A percentile compares a stretch with the other conserved stretches of the same genome.
Conservation (phyloP, 2,797 vertebrate species). For the Lepidocolaptes lacrymiger region DNA sequence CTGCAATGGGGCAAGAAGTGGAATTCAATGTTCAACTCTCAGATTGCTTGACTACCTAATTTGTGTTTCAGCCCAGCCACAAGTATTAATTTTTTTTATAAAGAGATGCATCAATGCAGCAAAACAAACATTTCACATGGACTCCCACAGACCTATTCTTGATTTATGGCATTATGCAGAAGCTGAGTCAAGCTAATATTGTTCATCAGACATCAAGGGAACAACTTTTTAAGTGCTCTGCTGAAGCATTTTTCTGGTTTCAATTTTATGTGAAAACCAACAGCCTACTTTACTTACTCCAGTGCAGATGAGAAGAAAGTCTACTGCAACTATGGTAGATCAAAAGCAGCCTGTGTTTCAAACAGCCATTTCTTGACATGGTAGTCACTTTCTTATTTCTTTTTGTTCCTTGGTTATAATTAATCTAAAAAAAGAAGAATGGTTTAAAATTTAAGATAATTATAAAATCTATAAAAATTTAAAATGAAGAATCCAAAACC, state of each 20-base stretch:
- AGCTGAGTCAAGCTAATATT: slow-evolving; percentile 2
- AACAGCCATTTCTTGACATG: neutral
- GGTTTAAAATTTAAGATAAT: slow-evolving; percentile 16
- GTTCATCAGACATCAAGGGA: neutral
- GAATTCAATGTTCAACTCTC: neutral
- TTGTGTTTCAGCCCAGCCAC: neutral
- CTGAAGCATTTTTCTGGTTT: neutral
- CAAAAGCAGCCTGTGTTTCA: neutral
- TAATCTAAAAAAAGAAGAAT: neutral
- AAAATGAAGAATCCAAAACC: neutral
- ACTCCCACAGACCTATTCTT: neutral
- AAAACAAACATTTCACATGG: slow-evolving; percentile 1
- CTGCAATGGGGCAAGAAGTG: neutral
- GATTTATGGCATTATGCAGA: neutral
- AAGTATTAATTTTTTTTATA: neutral
- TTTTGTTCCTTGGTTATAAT: slow-evolving; percentile 1
- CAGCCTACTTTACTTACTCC: neutral
- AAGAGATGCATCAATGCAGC: neutral
- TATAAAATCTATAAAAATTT: slow-evolving; percentile 7
- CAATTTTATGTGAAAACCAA: slow-evolving; percentile 3
- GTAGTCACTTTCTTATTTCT: neutral
- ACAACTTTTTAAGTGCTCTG: neutral
- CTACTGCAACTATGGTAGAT: neutral
- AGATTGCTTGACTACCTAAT: neutral
- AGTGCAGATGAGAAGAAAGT: neutral